A percentile compares a stretch with the other conserved stretches of the same genome.
phyloP scores from a whole-genome alignment of 2,797 vertebrate species.

The Pseudotriccus pelzelni region DNA sequence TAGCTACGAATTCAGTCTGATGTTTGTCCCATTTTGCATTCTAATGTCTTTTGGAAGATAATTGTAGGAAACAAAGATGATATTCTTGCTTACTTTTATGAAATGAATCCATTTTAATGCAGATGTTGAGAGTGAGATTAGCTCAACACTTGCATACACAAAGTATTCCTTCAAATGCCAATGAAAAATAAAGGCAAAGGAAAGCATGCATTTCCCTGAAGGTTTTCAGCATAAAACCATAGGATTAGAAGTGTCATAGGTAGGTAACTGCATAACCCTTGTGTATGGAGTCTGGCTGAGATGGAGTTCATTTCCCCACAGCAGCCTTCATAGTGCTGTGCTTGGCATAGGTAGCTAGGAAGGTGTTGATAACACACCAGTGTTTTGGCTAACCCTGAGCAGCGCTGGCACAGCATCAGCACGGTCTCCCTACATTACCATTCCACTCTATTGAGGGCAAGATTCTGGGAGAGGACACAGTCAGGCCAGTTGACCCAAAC shows the following conservation, averaged over 20 bases:
- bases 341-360: neutral
- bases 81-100: neutral
- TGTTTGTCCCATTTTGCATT: neutral
- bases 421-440: neutral
- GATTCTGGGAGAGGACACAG: neutral
- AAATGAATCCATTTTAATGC: neutral
- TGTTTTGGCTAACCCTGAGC: neutral
- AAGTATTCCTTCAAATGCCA: neutral
- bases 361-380: neutral
- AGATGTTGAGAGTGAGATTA: neutral
- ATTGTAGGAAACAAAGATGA: neutral
- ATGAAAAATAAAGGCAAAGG: neutral
- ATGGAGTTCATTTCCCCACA: neutral
- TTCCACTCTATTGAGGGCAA: neutral
- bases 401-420: neutral
- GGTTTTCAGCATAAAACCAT: neutral
- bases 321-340: neutral
- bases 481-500: neutral
- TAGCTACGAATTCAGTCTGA: neutral
- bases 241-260: neutral
- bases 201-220: neutral
- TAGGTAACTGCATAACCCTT: neutral
- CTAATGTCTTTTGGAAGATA: neutral
- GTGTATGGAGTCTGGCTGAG: neutral
- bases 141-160: neutral